These are phyloP conservation scores for Limnephilus rhombicus DNA, from an alignment of 2,888 invertebrate species.

Conservation along the genomic window DNA sequence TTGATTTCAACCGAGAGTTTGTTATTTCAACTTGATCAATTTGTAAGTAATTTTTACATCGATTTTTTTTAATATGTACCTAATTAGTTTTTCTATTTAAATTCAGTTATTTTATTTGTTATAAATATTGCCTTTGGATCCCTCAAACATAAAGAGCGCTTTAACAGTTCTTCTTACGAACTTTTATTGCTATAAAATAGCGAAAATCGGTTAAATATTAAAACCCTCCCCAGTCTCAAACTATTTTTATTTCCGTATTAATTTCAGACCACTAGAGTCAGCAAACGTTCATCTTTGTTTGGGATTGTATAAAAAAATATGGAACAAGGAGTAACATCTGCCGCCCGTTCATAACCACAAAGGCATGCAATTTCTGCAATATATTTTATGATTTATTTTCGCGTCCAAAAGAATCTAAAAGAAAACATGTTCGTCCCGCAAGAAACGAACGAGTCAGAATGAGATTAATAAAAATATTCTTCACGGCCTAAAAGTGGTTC, in stretches of 20 bases:
- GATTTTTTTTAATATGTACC: too few species aligned
- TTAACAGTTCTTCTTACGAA: too few species aligned
- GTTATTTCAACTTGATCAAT: too few species aligned
- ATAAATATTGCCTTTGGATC: not conserved
- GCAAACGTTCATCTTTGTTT: not conserved
- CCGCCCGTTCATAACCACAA: not conserved
- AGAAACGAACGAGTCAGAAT: not conserved
- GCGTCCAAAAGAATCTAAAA: not conserved
- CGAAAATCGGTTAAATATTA: not conserved
- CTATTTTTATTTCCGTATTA: not conserved
- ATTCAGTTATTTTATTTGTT: not conserved
- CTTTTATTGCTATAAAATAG: not conserved
- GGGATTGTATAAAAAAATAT: not conserved
- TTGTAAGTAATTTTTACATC: too few species aligned
- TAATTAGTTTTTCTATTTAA: too few species aligned
- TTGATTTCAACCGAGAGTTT: too few species aligned
- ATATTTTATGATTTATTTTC: constrained; percentile 17
- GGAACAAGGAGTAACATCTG: not conserved
- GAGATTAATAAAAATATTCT: not conserved
- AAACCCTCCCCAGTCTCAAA: not conserved
- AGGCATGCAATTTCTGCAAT: constrained; percentile 11
- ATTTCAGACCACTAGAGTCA: not conserved
- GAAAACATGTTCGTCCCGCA: not conserved
- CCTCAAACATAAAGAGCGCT: not conserved
- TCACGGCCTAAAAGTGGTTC: not conserved